Base-by-base conservation (phyloP, 2,797 vertebrate species). In the Etheostoma perlongum region DNA sequence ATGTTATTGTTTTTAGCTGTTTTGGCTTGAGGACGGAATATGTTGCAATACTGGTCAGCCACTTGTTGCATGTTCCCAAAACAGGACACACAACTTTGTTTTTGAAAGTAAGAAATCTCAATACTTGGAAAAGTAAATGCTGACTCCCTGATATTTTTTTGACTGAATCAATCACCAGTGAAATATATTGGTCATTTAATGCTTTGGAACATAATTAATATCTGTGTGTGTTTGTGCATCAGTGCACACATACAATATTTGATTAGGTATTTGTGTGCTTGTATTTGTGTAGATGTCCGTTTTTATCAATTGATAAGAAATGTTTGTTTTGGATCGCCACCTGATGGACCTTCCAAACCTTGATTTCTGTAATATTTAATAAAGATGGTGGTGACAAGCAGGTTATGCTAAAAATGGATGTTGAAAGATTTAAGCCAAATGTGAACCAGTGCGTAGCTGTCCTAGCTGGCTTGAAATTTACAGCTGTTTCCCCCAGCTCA, bases 381-480 rank as follows among this genome's bases (percentile, higher is more conserved):
- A 64, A 67, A 68, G 25, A 46, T 54, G 21, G 33, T 33, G 25
- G 19, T 51, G 36, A 54, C 11, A 57, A 71, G 66, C 15, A 27
- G 46, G 65, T 69, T 75, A 40, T 59, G 67, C 77, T 81, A 27
- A 78, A 87, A 79, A 62, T 80, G 18, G 51, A 79, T 79, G 67
- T 59, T 52, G 66, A 82, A 78, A 80, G 61, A 85, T 81, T 73
- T 74, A 53, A 46, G 25, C 13, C 60, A 84, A 82, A 83, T 90
- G 66, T 74, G 76, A 90, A 82, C 67, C 86, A 81, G 84, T 21
- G 79, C 11, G 16, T 65, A 65, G 65, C 67, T 79, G 85, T 84
- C 68, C 27, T 47, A 19, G 55, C 79, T 76, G 61, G 53, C 67
- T 79, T 78, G 70, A 87, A 81, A 67, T 85, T 90, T 90, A 83